phyloP scores from a whole-genome alignment of 1,140 invertebrate species.

The Zaprionus nigranus region DNA sequence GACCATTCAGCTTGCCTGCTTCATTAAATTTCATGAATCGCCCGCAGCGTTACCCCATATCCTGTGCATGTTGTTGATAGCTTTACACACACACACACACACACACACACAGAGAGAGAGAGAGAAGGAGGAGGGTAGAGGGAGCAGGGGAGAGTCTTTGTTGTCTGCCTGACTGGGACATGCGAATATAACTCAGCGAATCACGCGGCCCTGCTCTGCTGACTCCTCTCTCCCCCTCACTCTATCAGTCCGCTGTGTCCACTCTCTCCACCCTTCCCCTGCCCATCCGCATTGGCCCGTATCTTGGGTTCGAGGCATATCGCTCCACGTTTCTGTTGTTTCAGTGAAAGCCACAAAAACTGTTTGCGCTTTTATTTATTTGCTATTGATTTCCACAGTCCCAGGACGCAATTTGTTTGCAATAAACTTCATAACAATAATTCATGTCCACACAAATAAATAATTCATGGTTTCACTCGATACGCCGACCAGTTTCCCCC shows the following conservation, averaged over 20 bases:
- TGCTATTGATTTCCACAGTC: slow-evolving; percentile 83
- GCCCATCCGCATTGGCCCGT: slow-evolving; percentile 8
- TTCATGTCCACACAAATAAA: slow-evolving; percentile 83
- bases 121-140: not conserved
- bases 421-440: slow-evolving; percentile 84
- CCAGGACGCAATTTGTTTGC: slow-evolving; percentile 83
- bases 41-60: slow-evolving; percentile 72
- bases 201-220: slow-evolving; percentile 18
- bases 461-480: slow-evolving; percentile 72
- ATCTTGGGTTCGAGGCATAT: slow-evolving; percentile 51
- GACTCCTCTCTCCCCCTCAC: not conserved
- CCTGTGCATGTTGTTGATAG: slow-evolving; percentile 78
- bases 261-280: not conserved
- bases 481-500: slow-evolving; percentile 5
- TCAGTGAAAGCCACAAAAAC: slow-evolving; percentile 78
- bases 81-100: slow-evolving; percentile 58
- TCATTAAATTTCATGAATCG: slow-evolving; percentile 83
- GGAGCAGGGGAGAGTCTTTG: slow-evolving; percentile 27
- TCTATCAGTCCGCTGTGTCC: slow-evolving; percentile 17
- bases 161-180: slow-evolving; percentile 44
- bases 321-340: slow-evolving; percentile 59
- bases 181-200: slow-evolving; percentile 45
- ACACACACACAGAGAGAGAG: no score
- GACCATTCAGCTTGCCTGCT: slow-evolving; percentile 54
- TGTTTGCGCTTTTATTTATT: slow-evolving; percentile 83